Percentiles rank a stretch among this genome's conserved stretches.
Conservation (phyloP, 2,113 vertebrate species). For the Gasterosteus nipponicus region DNA sequence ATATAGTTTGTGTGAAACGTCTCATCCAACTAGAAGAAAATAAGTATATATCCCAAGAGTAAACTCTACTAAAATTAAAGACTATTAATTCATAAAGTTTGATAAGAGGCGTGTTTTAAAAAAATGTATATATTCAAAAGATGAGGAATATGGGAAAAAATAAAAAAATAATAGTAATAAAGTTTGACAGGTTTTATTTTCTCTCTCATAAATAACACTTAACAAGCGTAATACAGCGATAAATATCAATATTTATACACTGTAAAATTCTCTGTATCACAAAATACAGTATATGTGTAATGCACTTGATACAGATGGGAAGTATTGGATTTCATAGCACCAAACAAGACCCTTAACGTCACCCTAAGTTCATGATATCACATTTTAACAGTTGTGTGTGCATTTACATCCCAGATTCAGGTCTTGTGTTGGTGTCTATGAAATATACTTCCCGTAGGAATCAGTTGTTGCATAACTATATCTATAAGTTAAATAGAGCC, state of each 20-base stretch:
- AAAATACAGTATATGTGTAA: conserved; percentile 85
- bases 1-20: background rate
- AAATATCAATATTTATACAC: conserved; percentile 80
- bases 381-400: conserved; percentile 39
- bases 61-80: background rate
- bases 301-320: conserved; percentile 81
- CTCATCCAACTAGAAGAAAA: background rate
- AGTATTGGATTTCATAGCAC: conserved; percentile 76
- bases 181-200: conserved; percentile 75
- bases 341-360: conserved; percentile 50
- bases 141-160: background rate
- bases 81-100: background rate
- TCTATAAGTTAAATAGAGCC: conserved; percentile 72
- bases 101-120: background rate
- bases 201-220: conserved; percentile 83
- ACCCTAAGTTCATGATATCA: conserved; percentile 22
- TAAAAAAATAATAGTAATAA: conserved; percentile 48
- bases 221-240: conserved; percentile 83
- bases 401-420: conserved; percentile 54
- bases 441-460: conserved; percentile 72
- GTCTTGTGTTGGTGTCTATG: conserved; percentile 60
- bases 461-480: conserved; percentile 79
- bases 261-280: conserved; percentile 81
- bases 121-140: background rate
- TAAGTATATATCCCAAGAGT: background rate